Evolutionary conservation across 2,888 invertebrate genomes (phyloP).

Genomic region (Yponomeuta plumbellus): DNA sequence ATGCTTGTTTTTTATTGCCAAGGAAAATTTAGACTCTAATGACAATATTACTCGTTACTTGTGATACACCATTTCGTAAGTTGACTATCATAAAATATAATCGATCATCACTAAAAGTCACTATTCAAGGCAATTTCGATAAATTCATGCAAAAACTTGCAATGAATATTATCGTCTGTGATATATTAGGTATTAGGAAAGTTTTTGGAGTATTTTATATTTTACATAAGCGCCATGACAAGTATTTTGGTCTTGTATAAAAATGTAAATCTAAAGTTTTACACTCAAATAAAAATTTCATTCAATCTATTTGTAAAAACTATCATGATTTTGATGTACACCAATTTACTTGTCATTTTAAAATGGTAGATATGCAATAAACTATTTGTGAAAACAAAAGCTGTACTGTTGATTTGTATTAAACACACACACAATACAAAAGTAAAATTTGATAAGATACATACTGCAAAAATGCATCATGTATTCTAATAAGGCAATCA

Average conservation of each 20-base stretch:
- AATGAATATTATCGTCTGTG: conserved; percentile 9
- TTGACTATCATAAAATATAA: conserved; percentile 13
- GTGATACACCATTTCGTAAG: background rate
- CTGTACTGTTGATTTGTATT: background rate
- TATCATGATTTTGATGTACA: conserved; percentile 10
- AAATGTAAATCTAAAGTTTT: background rate
- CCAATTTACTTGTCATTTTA: background rate
- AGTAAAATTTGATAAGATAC: background rate
- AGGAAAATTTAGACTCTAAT: conserved; percentile 8
- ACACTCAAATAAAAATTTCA: background rate
- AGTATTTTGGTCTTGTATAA: conserved; percentile 1
- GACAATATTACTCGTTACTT: background rate
- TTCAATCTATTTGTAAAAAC: conserved; percentile 2
- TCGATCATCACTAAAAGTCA: conserved; percentile 20
- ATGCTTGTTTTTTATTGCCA: conserved; percentile 13
- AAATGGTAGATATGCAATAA: background rate
- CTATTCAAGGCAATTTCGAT: conserved; percentile 31
- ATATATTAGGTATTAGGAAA: background rate
- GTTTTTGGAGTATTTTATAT: background rate
- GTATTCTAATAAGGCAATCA: background rate
- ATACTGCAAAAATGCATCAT: background rate
- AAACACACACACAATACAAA: background rate
- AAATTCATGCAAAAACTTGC: conserved; percentile 25
- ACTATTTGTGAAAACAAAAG: background rate
- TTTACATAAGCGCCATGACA: background rate